These are phyloP conservation scores for Anagyrus pseudococci DNA, from an alignment of 2,888 invertebrate genomes.

Conservation along the genomic window DNA sequence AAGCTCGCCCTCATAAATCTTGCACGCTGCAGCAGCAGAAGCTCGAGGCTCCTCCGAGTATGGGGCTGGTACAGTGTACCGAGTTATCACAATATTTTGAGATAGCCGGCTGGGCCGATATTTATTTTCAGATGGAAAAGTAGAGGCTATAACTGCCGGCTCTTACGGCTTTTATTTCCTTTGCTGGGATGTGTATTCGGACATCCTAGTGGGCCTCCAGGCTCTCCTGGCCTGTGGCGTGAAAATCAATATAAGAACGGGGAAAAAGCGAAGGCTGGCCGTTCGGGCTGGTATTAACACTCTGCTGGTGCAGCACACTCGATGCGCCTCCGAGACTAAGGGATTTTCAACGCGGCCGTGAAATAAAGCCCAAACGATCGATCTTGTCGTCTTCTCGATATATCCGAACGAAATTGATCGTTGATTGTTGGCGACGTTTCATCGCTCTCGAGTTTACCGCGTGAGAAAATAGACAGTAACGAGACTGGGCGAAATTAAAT, in stretches of 20 bases:
- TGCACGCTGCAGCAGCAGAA: slow-evolving; percentile 26
- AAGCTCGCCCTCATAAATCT: slow-evolving; percentile 43
- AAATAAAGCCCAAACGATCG: too few relatives aligned
- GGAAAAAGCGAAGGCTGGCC: background rate
- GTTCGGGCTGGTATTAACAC: background rate
- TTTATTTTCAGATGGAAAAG: slow-evolving; percentile 57
- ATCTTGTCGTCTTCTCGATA: too few relatives aligned
- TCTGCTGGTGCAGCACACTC: slow-evolving; percentile 9
- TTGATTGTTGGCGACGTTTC: too few relatives aligned
- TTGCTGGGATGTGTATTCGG: background rate
- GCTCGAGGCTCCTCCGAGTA: background rate
- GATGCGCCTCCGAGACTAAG: too few relatives aligned
- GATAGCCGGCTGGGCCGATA: too few relatives aligned
- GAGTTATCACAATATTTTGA: slow-evolving; percentile 60
- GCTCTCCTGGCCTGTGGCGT: slow-evolving; percentile 41
- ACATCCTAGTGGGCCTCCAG: slow-evolving; percentile 41
- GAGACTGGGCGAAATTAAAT: too few relatives aligned
- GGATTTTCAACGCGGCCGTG: too few relatives aligned
- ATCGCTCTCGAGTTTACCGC: too few relatives aligned
- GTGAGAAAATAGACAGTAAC: too few relatives aligned
- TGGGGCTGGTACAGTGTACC: slow-evolving; percentile 16
- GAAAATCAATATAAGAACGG: slow-evolving; percentile 45
- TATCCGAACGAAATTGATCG: too few relatives aligned
- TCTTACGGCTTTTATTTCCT: background rate
- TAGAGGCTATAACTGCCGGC: slow-evolving; percentile 44